Evolutionary conservation across 2,113 vertebrate genomes (phyloP), one percentile per base, ranked within the genome.

Genomic region (Rattus rattus): DNA sequence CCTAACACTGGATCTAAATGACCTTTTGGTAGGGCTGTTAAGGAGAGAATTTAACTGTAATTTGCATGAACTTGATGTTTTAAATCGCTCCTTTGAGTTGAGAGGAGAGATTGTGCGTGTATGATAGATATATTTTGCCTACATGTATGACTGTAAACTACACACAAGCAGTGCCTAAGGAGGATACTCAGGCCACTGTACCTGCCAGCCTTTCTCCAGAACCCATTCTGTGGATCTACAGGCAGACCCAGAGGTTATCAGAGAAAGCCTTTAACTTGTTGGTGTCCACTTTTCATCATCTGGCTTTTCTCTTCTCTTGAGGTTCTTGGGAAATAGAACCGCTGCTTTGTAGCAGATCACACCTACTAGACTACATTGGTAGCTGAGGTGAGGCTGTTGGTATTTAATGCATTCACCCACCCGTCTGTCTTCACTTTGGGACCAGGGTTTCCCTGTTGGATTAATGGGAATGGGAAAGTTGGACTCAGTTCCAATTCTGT

Each of bases 281-380:
- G 30, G 10, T 12, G 47, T 75, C 43, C 24, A 1, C 19, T 61
- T 28, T 61, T 56, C 84, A 77, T 69, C 36, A 13, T 92, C 90
- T 88, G 9, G 79, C 93, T 72, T 90, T 26, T 65, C 89, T 88
- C 47, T 70, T 93, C 52, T 92, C 89, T 89, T 70, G 88, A 67
- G 39, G 36, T 92, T 96, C 92, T 87, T 75, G 11, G 39, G 49
- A 69, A 69, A 65, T 47, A 26, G 61, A 91, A 86, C 56, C 28
- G 36, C 80, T 39, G n/a, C n/a, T 61, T 28, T 83, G 14, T 28
- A 84, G 26, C 12, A 22, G 7, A 43, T 61, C 24, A 43, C n/a
- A 61, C n/a, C 1, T 12, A 9, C 0, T 5, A 9, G 12, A 4
- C 0, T 5, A 16, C 12, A 63, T 6, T 16, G 80, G 81, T 43